Evolutionary conservation across 2,888 invertebrate species (phyloP).

Genomic region (Nymphalis c-album): DNA sequence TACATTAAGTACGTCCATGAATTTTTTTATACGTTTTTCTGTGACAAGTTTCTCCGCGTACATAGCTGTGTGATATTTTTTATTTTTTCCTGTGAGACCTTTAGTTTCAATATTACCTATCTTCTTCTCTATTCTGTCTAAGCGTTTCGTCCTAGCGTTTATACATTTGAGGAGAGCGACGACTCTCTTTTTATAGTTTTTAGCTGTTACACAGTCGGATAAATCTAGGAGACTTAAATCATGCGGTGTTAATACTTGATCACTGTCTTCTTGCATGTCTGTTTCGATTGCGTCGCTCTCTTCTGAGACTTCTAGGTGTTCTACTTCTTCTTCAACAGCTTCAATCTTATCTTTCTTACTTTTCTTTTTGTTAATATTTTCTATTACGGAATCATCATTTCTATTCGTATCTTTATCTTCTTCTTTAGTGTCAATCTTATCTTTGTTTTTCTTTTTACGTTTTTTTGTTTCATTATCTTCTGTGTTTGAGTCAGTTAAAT

Average conservation of each 20-base stretch:
- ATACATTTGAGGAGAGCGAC: conserved; percentile 55
- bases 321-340: conserved; percentile 23
- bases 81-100: conserved; percentile 59
- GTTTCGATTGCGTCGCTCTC: conserved; percentile 69
- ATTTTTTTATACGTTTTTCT: conserved; percentile 52
- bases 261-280: conserved; percentile 58
- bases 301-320: conserved; percentile 44
- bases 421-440: conserved; percentile 22
- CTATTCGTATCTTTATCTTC: conserved; percentile 30
- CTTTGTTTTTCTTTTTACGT: conserved; percentile 31
- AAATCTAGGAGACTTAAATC: conserved; percentile 60
- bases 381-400: conserved; percentile 14
- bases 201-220: conserved; percentile 55
- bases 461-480: conserved; percentile 31
- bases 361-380: conserved; percentile 31
- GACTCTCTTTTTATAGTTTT: conserved; percentile 58
- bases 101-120: conserved; percentile 60
- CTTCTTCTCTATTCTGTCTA: conserved; percentile 55
- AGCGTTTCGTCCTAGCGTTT: conserved; percentile 50
- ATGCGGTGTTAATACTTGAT: conserved; percentile 53
- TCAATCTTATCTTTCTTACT: conserved; percentile 27
- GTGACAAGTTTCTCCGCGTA: conserved; percentile 57
- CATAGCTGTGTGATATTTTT: conserved; percentile 67
- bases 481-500: conserved; percentile 17
- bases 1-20: conserved; percentile 51